Base-by-base conservation (phyloP, 2,797 vertebrate species). In the Pogonophryne albipinna region DNA sequence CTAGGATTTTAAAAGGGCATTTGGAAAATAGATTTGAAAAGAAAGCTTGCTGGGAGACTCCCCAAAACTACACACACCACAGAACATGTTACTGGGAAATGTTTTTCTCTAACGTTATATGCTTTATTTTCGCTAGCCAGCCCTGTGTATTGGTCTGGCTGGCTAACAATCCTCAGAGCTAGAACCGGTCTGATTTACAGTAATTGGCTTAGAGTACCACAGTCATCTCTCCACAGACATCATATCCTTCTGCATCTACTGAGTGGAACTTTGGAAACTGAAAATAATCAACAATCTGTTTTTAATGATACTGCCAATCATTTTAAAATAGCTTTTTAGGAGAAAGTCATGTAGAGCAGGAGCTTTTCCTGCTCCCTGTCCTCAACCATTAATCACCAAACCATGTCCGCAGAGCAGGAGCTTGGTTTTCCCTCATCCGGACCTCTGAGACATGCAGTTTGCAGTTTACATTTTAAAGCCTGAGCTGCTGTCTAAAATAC, bases 21-120 rank as follows among this genome's bases (percentile, higher is more conserved):
- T 89, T 86, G 66, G 83, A 80, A 82, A 89, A 91, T 85, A 80
- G 53, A 86, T 87, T 77, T 85, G 15, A 82, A 88, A 88, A 77
- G 70, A 76, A 74, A 67, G 79, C 78, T 73, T 74, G 75, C 76
- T 82, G 70, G 55, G 85, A 90, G 77, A 83, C 78, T 80, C 74
- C 85, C 83, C 79, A 79, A 45, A 80, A 78, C 82, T 60, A 63
- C 79, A 83, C 64, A 76, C 78, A 81, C 75, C 83, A 81, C n/a
- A 63, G 52, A 85, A 58, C 17, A 71, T 72, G 79, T 82, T 83
- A 80, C 64, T 70, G 67, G 53, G 53, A 80, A 84, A 67, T 72
- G 68, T 53, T 76, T 66, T 84, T 27, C 47, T 84, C 74, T 80
- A 71, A 84, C 79, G 66, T 56, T 68, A 80, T 78, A 27, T 27